Base-by-base conservation (phyloP, 2,888 invertebrate genomes). In the Zygaena filipendulae region DNA sequence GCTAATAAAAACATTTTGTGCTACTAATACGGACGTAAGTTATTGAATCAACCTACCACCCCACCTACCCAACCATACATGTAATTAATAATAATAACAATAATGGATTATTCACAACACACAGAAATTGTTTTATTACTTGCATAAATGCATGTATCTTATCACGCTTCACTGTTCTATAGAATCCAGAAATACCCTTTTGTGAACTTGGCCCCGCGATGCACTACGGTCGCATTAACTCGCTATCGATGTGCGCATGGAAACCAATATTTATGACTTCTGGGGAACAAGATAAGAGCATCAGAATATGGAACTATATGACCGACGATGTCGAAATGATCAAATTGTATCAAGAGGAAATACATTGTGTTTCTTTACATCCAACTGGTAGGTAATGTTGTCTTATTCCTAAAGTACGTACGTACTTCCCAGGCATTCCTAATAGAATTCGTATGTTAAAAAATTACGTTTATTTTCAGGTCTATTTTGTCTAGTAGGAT, bases 291-390 rank as follows among this genome's bases (percentile, higher is more conserved):
- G 97, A 97, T 60, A 86, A 91, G 42, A 92, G 92, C 19, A 85
- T 97, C 25, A 83, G 94, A 28, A 84, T 97, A 23, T 97, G 97
- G 96, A 93, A 97, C 58, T 96, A 92, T 56, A 90, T 93, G 66
- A 89, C 88, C 0, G 88, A 89, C 55, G 88, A 82, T 24, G 75
- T 95, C 27, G 90, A 94, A 48, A 66, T 94, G 53, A 82, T 86
- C 11, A 90, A 92, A 52, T 84, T 90, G 43, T 96, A 94, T 56
- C 84, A 87, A 40, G 95, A 96, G 49, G 92, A 92, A 49, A 84
- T 93, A 13, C 87, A 84, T 52, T 87, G 88, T 32, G 82, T 92
- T 9, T 86, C 88, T 1, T 57, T 91, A 23, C 91, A 91, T 62
- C 91, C 91, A 0, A 81, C 80, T 11, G 81, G 81, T 63, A 40